Evolutionary conservation across 1,140 invertebrate species (phyloP).

Genomic region (Drosophila bipectinata): DNA sequence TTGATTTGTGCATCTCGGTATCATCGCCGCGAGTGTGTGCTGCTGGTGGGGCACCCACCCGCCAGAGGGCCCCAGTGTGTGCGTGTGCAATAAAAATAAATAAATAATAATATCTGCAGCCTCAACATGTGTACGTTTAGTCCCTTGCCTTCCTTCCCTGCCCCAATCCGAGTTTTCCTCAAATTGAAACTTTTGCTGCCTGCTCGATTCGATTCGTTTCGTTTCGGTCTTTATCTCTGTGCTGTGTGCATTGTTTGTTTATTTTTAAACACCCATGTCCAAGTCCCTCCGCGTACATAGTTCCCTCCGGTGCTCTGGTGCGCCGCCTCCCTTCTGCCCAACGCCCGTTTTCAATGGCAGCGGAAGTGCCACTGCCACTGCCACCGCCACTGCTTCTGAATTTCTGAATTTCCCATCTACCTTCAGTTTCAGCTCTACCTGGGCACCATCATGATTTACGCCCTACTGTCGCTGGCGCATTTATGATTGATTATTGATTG

Average conservation of each 20-base stretch:
- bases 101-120: conserved; percentile 77
- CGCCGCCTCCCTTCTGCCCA: conserved; percentile 3
- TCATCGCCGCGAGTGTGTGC: conserved; percentile 6
- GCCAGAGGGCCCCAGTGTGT: conserved; percentile 10
- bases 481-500: conserved; percentile 83
- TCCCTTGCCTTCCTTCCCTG: conserved; percentile 10
- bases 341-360: conserved; percentile 61
- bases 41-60: too few species aligned
- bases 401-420: conserved; percentile 28
- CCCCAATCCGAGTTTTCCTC: conserved; percentile 45
- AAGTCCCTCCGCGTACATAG: conserved; percentile 19
- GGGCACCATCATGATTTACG: conserved; percentile 67
- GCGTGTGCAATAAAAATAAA: conserved; percentile 76
- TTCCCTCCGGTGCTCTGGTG: conserved; percentile 14
- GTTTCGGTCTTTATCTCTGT: conserved; percentile 53
- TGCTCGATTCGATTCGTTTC: conserved; percentile 4
- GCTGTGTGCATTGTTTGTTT: conserved; percentile 72
- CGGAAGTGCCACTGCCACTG: conserved; percentile 62
- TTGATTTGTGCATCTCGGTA: conserved; percentile 46
- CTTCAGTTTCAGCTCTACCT: conserved; percentile 38
- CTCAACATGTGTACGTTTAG: conserved; percentile 71
- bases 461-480: conserved; percentile 79
- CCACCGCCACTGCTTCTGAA: conserved; percentile 35
- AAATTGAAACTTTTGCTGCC: conserved; percentile 50
- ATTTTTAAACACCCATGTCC: conserved; percentile 73